phyloP scores from a whole-genome alignment of 2,888 invertebrate species.

The Mesopsocus fuscifrons region DNA sequence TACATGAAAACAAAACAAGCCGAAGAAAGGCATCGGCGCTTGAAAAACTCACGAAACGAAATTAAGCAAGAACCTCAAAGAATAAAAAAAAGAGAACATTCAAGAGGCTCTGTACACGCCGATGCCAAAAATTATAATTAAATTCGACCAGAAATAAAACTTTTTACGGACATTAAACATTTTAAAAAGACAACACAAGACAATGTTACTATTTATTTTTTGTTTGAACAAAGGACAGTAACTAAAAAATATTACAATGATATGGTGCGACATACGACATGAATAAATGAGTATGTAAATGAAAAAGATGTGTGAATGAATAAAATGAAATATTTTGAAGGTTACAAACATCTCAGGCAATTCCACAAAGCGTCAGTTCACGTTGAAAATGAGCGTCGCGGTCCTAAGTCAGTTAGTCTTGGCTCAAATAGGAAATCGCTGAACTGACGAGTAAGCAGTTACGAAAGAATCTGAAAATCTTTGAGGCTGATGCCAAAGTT shows the following conservation, averaged over 20 bases:
- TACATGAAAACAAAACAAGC: conserved; percentile 15
- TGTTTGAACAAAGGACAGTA: conserved; percentile 13
- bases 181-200: conserved; percentile 27
- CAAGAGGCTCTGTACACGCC: too few species aligned
- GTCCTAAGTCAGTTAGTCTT: conserved; percentile 24
- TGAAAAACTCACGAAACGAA: conserved; percentile 12
- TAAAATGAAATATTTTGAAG: conserved; percentile 11
- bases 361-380: conserved; percentile 6
- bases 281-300: conserved; percentile 4
- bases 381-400: conserved; percentile 20
- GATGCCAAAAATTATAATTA: conserved; percentile 12
- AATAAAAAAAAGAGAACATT: neutral
- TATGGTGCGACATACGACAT: conserved; percentile 15
- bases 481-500: too few species aligned
- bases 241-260: conserved; percentile 12
- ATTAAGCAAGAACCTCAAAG: too few species aligned
- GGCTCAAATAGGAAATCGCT: conserved; percentile 28
- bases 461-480: too few species aligned
- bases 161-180: conserved; percentile 10
- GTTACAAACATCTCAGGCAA: conserved; percentile 11
- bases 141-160: conserved; percentile 10
- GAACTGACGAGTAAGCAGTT: conserved; percentile 35
- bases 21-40: conserved; percentile 13
- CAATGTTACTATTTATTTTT: conserved; percentile 16
- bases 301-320: conserved; percentile 10